phyloP scores from a whole-genome alignment of 2,113 vertebrate species.

The Narcine bancroftii region DNA sequence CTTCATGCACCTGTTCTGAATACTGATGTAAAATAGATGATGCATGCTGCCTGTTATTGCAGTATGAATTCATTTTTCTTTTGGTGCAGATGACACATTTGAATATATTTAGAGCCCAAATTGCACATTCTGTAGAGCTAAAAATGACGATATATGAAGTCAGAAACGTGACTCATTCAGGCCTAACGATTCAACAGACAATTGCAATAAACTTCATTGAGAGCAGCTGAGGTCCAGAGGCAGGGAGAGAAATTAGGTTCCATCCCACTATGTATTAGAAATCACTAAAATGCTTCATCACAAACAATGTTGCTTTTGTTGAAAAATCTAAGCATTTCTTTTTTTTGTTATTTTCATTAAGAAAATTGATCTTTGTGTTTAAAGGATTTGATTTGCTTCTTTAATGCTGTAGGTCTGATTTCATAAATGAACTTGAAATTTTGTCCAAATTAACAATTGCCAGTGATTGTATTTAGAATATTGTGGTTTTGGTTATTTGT shows the following conservation, averaged over 20 bases:
- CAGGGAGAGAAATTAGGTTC: background rate
- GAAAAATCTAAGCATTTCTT: too few species aligned
- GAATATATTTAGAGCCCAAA: conserved; percentile 25
- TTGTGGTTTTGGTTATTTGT: conserved; percentile 9
- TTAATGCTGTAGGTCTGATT: background rate
- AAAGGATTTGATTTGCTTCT: background rate
- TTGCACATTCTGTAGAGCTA: conserved; percentile 17
- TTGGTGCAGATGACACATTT: conserved; percentile 7
- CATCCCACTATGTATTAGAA: background rate
- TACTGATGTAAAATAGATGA: background rate
- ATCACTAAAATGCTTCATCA: background rate
- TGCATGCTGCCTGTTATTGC: background rate
- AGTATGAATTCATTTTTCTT: conserved; percentile 9
- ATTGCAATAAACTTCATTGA: conserved; percentile 31
- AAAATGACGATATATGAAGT: background rate
- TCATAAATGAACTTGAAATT: background rate
- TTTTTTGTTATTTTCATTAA: conserved; percentile 3
- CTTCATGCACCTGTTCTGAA: background rate
- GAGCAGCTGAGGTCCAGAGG: background rate
- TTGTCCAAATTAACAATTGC: background rate
- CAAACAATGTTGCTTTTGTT: too few species aligned
- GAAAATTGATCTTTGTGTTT: background rate
- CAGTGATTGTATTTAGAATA: background rate
- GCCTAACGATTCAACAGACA: conserved; percentile 17
- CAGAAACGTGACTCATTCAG: conserved; percentile 4